Base-by-base conservation (phyloP, 2,797 vertebrate genomes). In the Pygocentrus nattereri region DNA sequence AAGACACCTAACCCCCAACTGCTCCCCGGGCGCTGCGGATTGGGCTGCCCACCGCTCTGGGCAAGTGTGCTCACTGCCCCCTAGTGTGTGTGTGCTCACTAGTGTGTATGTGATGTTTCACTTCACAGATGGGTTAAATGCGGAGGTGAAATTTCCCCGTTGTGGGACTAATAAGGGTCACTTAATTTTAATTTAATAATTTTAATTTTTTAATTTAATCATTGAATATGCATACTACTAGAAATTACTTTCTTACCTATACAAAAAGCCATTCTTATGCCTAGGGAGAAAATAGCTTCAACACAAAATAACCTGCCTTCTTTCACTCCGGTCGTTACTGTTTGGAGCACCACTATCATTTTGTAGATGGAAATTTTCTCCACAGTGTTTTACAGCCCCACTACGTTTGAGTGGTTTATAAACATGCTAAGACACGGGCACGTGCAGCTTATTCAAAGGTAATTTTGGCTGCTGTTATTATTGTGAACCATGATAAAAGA, bases 291-390 rank as follows among this genome's bases (percentile, higher is more conserved):
- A 49, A 10, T 21, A n/a, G 31, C 30, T 74, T 38, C 12, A 18
- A 23, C 52, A 58, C 34, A 25, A 44, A 73, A 73, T 54, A 49
- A 21, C 19, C 47, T 12, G 11, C 21, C 52, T 23, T 12, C 47
- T 50, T 25, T 34, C 49, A 4, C 8, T 13, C 70, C 70, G 25
- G 41, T 25, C 41, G 25, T 70, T 47, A 15, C 3, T 54, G 50
- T 25, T 34, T 74, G 34, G 25, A 74, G 44, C n/a, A 44, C 30
- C 21, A 25, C 19, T 1, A 44, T 23, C 31, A 64, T 23, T 38
- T 54, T 8, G 27, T 61, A 47, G 70, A 62, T 69, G 54, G 44
- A 70, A 69, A 47, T 50, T 38, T 47, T 80, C 59, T 47, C 27
- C 47, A 13, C 21, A 38, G 47, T 25, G 49, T 49, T 50, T 62